A percentile compares a stretch with the other conserved stretches of the same genome.
Evolutionary conservation across 2,797 vertebrate genomes (phyloP).

Genomic region (Loris lydekkerianus): DNA sequence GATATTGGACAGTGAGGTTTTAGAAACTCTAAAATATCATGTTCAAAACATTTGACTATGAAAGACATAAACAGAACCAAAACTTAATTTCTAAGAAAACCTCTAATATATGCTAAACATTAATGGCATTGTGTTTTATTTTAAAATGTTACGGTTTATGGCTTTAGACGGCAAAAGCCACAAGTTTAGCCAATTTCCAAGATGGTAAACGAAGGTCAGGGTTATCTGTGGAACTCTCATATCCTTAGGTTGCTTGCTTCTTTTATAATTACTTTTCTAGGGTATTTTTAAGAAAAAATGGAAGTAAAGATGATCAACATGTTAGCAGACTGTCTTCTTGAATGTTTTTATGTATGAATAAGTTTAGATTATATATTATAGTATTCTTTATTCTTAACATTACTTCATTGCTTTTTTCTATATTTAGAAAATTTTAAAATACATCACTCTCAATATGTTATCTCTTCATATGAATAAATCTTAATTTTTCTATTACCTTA

Average conservation of each 20-base stretch:
- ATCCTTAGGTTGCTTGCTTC: not conserved
- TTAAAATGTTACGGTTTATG: not conserved
- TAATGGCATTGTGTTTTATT: not conserved
- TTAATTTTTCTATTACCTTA: not conserved
- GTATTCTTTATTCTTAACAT: slow-evolving; percentile 7
- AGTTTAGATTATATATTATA: slow-evolving; percentile 8
- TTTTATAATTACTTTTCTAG: not conserved
- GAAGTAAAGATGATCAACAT: not conserved
- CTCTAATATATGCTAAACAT: slow-evolving; percentile 5
- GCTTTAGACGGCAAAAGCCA: not conserved
- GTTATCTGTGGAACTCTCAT: not conserved
- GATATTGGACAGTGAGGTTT: not conserved
- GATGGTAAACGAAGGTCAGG: not conserved
- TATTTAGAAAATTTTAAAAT: slow-evolving; percentile 16
- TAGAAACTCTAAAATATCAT: slow-evolving; percentile 5
- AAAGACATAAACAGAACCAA: slow-evolving; percentile 5
- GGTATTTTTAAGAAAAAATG: not conserved
- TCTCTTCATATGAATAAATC: not conserved
- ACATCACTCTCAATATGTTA: not conserved
- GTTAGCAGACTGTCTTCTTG: slow-evolving; percentile 6
- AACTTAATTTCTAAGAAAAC: slow-evolving; percentile 53
- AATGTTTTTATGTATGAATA: not conserved
- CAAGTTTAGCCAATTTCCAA: not conserved
- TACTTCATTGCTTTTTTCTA: slow-evolving; percentile 18
- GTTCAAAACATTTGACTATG: not conserved